Conservation (phyloP, 1,140 invertebrate species). For the Aradophagus sp. region DNA sequence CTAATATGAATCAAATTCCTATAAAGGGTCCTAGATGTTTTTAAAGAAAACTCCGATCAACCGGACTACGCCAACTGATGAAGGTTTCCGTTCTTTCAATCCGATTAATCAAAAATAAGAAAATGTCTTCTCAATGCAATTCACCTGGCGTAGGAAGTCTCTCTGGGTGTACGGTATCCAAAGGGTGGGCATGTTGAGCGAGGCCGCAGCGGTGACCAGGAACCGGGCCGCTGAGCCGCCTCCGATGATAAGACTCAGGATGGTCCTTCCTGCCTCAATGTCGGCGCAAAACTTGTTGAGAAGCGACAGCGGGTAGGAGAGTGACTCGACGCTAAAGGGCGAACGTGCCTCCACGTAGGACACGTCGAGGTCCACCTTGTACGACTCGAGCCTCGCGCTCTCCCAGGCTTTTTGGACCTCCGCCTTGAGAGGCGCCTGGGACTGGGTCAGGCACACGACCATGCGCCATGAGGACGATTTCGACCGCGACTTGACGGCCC, state of each 20-base stretch:
- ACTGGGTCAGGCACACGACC: slow-evolving; percentile 67
- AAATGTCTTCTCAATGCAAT: no score
- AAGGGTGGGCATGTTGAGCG: slow-evolving; percentile 68
- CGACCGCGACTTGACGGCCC: slow-evolving; percentile 40
- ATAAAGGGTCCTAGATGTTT: no score
- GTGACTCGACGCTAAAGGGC: slow-evolving; percentile 56
- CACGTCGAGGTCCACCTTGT: slow-evolving; percentile 67
- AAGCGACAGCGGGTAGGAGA: slow-evolving; percentile 68
- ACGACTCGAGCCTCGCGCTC: slow-evolving; percentile 65
- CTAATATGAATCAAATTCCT: no score
- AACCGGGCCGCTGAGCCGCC: slow-evolving; percentile 71
- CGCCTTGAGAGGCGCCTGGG: slow-evolving; percentile 63
- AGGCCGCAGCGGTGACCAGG: slow-evolving; percentile 68
- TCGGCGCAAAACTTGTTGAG: slow-evolving; percentile 70
- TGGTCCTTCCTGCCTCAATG: slow-evolving; percentile 67
- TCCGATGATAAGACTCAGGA: slow-evolving; percentile 68
- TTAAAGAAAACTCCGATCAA: no score
- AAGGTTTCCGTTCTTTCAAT: no score
- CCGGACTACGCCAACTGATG: no score
- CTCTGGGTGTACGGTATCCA: slow-evolving; percentile 71
- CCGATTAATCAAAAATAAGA: no score
- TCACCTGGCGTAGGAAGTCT: slow-evolving; percentile 71
- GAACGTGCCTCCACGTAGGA: slow-evolving; percentile 68
- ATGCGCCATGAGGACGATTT: slow-evolving; percentile 65
- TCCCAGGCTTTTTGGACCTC: slow-evolving; percentile 72